A percentile compares a stretch with the other conserved stretches of the same genome.
Evolutionary conservation across 2,888 invertebrate genomes (phyloP).

Genomic region (Noctua janthe): DNA sequence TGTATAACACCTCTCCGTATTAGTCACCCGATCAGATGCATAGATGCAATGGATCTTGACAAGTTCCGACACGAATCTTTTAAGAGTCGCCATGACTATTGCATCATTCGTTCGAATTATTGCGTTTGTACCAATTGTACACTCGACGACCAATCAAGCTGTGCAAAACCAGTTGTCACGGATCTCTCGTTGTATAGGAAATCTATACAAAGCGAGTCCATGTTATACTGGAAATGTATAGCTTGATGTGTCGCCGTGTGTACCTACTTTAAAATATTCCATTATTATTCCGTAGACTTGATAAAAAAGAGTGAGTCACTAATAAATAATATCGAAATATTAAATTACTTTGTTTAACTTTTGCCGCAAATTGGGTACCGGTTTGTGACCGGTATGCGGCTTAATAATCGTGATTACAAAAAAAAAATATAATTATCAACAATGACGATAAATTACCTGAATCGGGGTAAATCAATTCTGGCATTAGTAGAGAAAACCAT

Average conservation of each 20-base stretch:
- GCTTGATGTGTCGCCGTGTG: too few relatives aligned
- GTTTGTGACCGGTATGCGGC: background rate
- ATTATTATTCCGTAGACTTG: background rate
- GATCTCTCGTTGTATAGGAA: too few relatives aligned
- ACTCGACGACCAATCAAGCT: too few relatives aligned
- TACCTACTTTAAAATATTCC: slow-evolving; percentile 9
- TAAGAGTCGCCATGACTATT: slow-evolving; percentile 22
- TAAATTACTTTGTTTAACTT: background rate
- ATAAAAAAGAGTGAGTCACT: slow-evolving; percentile 27
- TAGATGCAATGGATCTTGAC: slow-evolving; percentile 26
- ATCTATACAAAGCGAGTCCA: too few relatives aligned
- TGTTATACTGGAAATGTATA: too few relatives aligned
- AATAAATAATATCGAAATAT: background rate
- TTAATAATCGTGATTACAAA: background rate
- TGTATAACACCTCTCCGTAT: slow-evolving; percentile 10
- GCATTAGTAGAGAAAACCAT: background rate
- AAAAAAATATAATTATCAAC: background rate
- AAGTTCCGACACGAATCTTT: slow-evolving; percentile 29
- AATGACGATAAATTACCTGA: background rate
- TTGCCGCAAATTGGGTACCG: background rate
- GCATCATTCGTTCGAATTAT: slow-evolving; percentile 43
- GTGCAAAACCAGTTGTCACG: too few relatives aligned
- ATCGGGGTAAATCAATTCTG: background rate
- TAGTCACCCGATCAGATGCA: slow-evolving; percentile 31
- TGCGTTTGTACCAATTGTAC: slow-evolving; percentile 10